phyloP scores from a whole-genome alignment of 2,113 vertebrate genomes.

The Entomyzon cyanotis region DNA sequence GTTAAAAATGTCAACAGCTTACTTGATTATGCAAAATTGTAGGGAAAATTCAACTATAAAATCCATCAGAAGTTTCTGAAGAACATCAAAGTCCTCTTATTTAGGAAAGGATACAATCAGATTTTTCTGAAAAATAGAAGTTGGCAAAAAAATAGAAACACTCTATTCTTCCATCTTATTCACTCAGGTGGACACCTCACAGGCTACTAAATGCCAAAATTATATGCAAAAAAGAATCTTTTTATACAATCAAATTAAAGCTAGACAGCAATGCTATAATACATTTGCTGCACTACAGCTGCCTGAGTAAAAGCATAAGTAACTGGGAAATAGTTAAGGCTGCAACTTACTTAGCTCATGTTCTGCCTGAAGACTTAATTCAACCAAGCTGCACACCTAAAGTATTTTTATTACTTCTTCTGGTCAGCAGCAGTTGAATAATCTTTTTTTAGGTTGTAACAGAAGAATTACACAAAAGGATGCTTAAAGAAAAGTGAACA shows the following conservation, averaged over 20 bases:
- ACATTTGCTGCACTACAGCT: background rate
- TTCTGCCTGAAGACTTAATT: background rate
- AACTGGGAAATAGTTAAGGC: background rate
- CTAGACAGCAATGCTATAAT: background rate
- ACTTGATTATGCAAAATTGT: slow-evolving; percentile 68
- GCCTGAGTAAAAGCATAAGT: background rate
- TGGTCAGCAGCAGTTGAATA: background rate
- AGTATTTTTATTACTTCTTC: background rate
- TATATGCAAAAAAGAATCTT: slow-evolving; percentile 10
- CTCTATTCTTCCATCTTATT: slow-evolving; percentile 45
- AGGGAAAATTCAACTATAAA: slow-evolving; percentile 65
- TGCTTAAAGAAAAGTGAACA: background rate
- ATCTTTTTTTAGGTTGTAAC: background rate
- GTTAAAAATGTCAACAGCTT: slow-evolving; percentile 64
- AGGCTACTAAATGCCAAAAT: slow-evolving; percentile 22
- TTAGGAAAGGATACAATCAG: slow-evolving; percentile 69
- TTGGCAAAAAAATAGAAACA: slow-evolving; percentile 60
- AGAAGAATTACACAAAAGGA: background rate
- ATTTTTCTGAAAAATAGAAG: slow-evolving; percentile 67
- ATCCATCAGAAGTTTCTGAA: slow-evolving; percentile 65
- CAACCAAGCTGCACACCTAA: background rate
- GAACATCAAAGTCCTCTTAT: slow-evolving; percentile 63
- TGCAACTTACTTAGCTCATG: background rate
- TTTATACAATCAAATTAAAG: slow-evolving; percentile 4
- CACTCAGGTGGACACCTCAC: slow-evolving; percentile 38